Percentiles rank a stretch among this genome's conserved stretches.
These are phyloP conservation scores for Eupsilia transversa DNA, from an alignment of 2,888 invertebrate genomes.

Conservation along the genomic window DNA sequence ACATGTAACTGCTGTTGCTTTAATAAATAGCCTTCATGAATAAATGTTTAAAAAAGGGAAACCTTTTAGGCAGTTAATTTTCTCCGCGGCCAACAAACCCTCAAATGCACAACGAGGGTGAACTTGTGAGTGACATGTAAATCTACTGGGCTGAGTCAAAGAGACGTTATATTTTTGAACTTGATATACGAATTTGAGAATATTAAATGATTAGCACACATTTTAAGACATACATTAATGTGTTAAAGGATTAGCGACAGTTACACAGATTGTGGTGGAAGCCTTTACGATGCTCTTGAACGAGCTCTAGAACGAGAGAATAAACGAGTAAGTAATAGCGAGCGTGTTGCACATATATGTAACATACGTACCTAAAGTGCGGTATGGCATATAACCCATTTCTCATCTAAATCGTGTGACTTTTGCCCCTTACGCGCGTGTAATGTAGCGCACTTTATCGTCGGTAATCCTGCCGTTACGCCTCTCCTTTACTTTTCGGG, in stretches of 20 bases:
- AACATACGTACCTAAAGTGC: slow-evolving; percentile 73
- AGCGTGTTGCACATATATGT: slow-evolving; percentile 67
- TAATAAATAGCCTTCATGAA: slow-evolving; percentile 78
- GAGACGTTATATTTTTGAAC: slow-evolving; percentile 35
- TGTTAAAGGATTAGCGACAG: slow-evolving; percentile 34
- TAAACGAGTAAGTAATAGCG: slow-evolving; percentile 69
- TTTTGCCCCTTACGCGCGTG: slow-evolving; percentile 78
- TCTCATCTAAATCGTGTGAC: slow-evolving; percentile 84
- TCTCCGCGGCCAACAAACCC: slow-evolving; percentile 54
- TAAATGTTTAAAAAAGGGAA: slow-evolving; percentile 72
- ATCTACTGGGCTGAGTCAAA: slow-evolving; percentile 41
- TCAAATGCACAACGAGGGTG: slow-evolving; percentile 62
- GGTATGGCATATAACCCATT: slow-evolving; percentile 80
- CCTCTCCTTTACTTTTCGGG: slow-evolving; percentile 66
- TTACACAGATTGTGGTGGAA: slow-evolving; percentile 31
- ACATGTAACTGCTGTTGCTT: slow-evolving; percentile 80
- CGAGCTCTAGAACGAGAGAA: slow-evolving; percentile 63
- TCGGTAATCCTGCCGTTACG: slow-evolving; percentile 78
- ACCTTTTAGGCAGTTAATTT: slow-evolving; percentile 68
- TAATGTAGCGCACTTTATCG: slow-evolving; percentile 84
- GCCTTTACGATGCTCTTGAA: slow-evolving; percentile 54
- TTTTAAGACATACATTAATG: slow-evolving; percentile 26
- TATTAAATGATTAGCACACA: slow-evolving; percentile 27
- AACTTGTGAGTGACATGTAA: slow-evolving; percentile 63
- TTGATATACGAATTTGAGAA: slow-evolving; percentile 20